These are phyloP conservation scores for Tribolium madens DNA, from an alignment of 1,140 invertebrate species.

Conservation along the genomic window DNA sequence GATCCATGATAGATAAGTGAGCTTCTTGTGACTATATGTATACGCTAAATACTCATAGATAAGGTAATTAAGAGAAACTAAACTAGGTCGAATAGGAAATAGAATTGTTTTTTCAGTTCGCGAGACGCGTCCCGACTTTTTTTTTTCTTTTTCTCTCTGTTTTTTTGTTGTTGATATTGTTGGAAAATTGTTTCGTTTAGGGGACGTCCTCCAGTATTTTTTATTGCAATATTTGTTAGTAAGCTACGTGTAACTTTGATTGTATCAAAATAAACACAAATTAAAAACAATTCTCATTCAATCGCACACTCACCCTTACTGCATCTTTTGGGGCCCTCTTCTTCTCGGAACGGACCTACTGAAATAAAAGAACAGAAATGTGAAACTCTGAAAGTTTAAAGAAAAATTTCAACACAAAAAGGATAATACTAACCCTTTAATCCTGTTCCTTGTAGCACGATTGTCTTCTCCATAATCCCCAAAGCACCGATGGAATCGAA, in stretches of 20 bases:
- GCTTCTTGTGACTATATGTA: conserved; percentile 56
- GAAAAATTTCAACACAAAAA: no score
- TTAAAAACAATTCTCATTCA: no score
- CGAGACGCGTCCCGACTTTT: not conserved
- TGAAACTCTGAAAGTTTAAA: no score
- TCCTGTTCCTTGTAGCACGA: no score
- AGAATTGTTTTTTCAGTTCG: conserved; percentile 36
- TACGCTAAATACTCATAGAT: conserved; percentile 56
- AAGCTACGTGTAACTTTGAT: conserved; percentile 63
- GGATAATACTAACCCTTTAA: no score
- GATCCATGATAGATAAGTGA: conserved; percentile 45
- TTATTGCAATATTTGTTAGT: conserved; percentile 61
- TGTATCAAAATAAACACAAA: conserved; percentile 57
- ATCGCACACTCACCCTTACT: no score
- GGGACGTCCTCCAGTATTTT: conserved; percentile 52
- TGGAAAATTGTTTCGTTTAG: conserved; percentile 16
- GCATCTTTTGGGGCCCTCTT: no score
- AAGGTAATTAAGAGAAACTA: conserved; percentile 25
- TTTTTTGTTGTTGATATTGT: conserved; percentile 35
- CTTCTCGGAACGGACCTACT: no score
- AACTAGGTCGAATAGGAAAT: conserved; percentile 15
- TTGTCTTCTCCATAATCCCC: no score
- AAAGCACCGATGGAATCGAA: no score
- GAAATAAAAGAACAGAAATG: no score
- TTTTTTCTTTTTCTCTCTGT: not conserved